A percentile compares a stretch with the other conserved stretches of the same genome.
phyloP scores from a whole-genome alignment of 1,140 invertebrate genomes.

The Lasioglossum baleicum region DNA sequence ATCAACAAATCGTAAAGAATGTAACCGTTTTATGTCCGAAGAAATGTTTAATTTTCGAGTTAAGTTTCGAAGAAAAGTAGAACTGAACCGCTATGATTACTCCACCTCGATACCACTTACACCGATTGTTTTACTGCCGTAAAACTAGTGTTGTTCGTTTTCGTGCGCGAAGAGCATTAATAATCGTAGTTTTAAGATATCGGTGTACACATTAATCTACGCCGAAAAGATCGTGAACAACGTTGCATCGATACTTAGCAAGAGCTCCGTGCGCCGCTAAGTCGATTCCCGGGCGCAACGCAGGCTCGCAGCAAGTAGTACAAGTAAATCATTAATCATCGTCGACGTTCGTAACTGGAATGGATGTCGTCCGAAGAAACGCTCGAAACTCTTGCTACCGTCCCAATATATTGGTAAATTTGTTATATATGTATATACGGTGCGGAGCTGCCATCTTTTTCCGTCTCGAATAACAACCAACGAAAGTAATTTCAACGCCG shows the following conservation, averaged over 20 bases:
- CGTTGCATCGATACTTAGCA: background rate
- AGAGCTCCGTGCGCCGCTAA: background rate
- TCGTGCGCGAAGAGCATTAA: too few species aligned
- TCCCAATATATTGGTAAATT: background rate
- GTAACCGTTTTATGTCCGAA: too few species aligned
- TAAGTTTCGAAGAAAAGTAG: too few species aligned
- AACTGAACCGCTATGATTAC: too few species aligned
- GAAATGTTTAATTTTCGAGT: too few species aligned
- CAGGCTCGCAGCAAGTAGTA: background rate
- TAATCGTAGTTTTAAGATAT: too few species aligned
- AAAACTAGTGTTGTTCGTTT: too few species aligned
- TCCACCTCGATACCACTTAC: too few species aligned
- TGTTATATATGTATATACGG: background rate
- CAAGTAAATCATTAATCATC: slow-evolving; percentile 2
- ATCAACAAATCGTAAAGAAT: too few species aligned
- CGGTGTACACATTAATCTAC: too few species aligned
- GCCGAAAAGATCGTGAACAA: too few species aligned
- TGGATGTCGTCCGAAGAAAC: background rate
- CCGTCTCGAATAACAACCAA: background rate
- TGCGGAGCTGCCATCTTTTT: background rate
- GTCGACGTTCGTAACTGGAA: background rate
- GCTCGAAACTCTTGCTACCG: background rate
- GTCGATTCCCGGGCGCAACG: background rate
- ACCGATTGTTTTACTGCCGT: too few species aligned
- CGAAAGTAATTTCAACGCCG: background rate